Percentiles rank a stretch among this genome's conserved stretches.
phyloP scores from a whole-genome alignment of 37 sponge, comb jelly and placozoan genomes.

The Ianthella basta region DNA sequence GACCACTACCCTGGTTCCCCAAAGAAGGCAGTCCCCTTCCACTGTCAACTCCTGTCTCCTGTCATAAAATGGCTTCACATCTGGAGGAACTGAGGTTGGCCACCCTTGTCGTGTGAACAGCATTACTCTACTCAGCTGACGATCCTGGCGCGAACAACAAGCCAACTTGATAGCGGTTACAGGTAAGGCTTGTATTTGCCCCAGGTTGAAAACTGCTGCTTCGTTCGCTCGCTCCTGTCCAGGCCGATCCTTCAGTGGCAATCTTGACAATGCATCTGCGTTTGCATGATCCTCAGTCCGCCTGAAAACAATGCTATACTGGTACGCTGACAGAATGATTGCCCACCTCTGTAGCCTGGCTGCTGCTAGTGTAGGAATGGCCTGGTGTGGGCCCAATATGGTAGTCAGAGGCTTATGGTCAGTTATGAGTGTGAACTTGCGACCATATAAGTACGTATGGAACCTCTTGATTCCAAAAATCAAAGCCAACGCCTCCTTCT shows the following conservation, averaged over 20 bases:
- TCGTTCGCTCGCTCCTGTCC: constrained; percentile 1
- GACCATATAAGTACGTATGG: constrained; percentile 15
- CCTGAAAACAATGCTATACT: background rate
- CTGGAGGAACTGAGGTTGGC: background rate
- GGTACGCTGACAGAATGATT: background rate
- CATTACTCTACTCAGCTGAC: background rate
- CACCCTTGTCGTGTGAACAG: background rate
- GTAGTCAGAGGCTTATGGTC: constrained; percentile 31
- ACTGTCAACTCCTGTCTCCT: constrained; percentile 7
- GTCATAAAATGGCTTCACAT: background rate
- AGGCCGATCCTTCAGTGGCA: constrained; percentile 2
- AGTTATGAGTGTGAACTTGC: background rate
- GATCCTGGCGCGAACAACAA: background rate
- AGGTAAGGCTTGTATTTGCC: background rate
- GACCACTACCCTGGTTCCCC: constrained; percentile 16
- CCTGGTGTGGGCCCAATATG: background rate
- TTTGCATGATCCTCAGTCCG: constrained; percentile 22
- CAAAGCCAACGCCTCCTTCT: constrained; percentile 13
- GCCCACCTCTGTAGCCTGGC: constrained; percentile 30
- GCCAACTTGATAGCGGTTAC: background rate
- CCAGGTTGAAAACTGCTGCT: constrained; percentile 19
- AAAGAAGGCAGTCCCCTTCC: background rate
- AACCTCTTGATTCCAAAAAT: constrained; percentile 12
- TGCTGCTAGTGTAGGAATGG: constrained; percentile 24
- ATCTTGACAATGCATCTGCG: constrained; percentile 26